Conservation (phyloP, 2,113 vertebrate species). For the Corythornis cristatus region DNA sequence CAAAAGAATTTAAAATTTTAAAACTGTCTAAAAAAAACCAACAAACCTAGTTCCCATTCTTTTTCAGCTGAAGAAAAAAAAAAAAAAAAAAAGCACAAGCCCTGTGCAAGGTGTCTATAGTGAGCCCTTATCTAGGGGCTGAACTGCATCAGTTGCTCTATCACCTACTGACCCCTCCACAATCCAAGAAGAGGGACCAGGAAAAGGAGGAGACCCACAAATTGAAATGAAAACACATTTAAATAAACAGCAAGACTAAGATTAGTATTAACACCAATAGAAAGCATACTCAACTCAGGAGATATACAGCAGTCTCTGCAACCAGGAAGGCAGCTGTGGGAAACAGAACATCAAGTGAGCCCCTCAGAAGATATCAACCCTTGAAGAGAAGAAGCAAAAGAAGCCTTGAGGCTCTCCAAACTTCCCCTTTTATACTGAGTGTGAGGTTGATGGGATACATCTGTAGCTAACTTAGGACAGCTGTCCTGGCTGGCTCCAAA, state of each 20-base stretch:
- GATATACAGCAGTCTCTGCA: background rate
- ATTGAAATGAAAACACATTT: background rate
- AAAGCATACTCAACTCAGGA: background rate
- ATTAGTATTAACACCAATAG: background rate
- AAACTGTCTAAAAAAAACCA: rapidly evolving
- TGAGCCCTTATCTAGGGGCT: background rate
- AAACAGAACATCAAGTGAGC: background rate
- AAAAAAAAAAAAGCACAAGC: background rate
- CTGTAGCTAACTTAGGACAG: background rate
- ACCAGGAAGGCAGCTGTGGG: background rate
- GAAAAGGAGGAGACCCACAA: background rate
- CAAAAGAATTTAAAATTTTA: background rate
- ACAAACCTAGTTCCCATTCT: background rate
- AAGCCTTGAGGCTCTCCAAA: background rate
- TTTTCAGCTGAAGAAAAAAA: background rate
- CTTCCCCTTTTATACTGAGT: background rate
- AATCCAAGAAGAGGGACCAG: background rate
- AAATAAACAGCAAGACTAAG: background rate
- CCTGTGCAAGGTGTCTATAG: background rate
- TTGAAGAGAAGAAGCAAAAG: background rate
- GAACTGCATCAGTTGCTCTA: background rate
- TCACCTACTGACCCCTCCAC: background rate
- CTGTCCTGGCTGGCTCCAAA: background rate
- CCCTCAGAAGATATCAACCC: background rate
- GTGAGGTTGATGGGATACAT: background rate